Evolutionary conservation across 1,140 invertebrate genomes (phyloP).

Genomic region (Bombus turneri): DNA sequence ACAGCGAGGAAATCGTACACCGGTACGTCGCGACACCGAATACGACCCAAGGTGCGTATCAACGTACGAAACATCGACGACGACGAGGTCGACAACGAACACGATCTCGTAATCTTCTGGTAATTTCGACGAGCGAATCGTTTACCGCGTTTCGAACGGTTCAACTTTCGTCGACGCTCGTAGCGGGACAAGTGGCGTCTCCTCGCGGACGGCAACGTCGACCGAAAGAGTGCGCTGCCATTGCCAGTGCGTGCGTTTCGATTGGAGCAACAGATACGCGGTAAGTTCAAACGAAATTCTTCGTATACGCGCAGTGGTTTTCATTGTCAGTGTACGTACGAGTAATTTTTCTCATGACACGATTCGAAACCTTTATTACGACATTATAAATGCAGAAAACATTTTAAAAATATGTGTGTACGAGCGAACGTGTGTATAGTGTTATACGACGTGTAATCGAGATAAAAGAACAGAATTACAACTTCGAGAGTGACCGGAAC

Average conservation of each 20-base stretch:
- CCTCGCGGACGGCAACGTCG: background rate
- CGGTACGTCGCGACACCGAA: background rate
- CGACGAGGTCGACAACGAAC: background rate
- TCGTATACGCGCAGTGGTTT: background rate
- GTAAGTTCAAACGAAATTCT: background rate
- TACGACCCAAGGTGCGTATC: background rate
- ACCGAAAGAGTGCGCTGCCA: background rate
- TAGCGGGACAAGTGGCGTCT: background rate
- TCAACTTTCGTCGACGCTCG: background rate
- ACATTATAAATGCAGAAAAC: slow-evolving; percentile 78
- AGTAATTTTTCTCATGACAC: slow-evolving; percentile 49
- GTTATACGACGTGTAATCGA: slow-evolving; percentile 54
- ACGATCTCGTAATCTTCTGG: too few species aligned
- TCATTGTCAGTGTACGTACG: background rate
- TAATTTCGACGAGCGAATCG: background rate
- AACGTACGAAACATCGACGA: background rate
- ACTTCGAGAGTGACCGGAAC: slow-evolving; percentile 63
- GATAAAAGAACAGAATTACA: slow-evolving; percentile 66
- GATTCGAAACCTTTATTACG: slow-evolving; percentile 75
- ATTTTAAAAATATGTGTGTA: slow-evolving; percentile 74
- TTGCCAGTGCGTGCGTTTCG: background rate
- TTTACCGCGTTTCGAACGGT: background rate
- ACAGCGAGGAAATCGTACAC: background rate
- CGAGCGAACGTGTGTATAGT: slow-evolving; percentile 58
- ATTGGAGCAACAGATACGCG: background rate